phyloP scores from a whole-genome alignment of 2,113 vertebrate species.

The Blennius ocellaris region DNA sequence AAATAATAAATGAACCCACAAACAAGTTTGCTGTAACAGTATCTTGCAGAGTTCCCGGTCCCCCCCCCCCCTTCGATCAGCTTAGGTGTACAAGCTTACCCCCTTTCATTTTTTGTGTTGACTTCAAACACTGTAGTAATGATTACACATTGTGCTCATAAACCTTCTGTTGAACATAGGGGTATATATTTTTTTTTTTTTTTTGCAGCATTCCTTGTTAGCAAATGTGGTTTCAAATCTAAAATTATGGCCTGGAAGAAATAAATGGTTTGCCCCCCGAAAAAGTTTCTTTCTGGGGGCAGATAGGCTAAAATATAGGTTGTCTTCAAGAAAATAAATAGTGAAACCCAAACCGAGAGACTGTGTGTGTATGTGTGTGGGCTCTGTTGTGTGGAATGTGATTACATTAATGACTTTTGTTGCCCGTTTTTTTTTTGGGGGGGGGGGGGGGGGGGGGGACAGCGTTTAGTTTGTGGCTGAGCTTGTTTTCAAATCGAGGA shows the following conservation, averaged over 20 bases:
- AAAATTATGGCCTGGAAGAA: constrained; percentile 84
- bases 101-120: constrained; percentile 89
- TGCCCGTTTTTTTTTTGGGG: too few species aligned
- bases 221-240: constrained; percentile 96
- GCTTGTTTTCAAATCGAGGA: constrained; percentile 51
- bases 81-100: constrained; percentile 80
- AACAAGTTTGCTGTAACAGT: constrained; percentile 92
- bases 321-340: constrained; percentile 99
- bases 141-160: constrained; percentile 97
- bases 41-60: constrained; percentile 83
- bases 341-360: constrained; percentile 88
- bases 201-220: constrained; percentile 99
- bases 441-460: too few species aligned
- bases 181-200: constrained; percentile 87
- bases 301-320: constrained; percentile 93
- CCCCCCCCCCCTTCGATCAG: constrained; percentile 71
- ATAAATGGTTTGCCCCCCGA: constrained; percentile 87
- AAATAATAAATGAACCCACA: constrained; percentile 85
- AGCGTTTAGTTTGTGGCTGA: too few species aligned
- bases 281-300: constrained; percentile 83
- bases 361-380: constrained; percentile 61
- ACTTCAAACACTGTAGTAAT: constrained; percentile 96
- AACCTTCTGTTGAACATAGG: constrained; percentile 97
- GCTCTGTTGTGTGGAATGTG: constrained; percentile 40
- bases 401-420: background rate